Percentiles rank a stretch among this genome's conserved stretches.
Evolutionary conservation across 2,797 vertebrate species (phyloP).

Genomic region (Notolabrus celidotus): DNA sequence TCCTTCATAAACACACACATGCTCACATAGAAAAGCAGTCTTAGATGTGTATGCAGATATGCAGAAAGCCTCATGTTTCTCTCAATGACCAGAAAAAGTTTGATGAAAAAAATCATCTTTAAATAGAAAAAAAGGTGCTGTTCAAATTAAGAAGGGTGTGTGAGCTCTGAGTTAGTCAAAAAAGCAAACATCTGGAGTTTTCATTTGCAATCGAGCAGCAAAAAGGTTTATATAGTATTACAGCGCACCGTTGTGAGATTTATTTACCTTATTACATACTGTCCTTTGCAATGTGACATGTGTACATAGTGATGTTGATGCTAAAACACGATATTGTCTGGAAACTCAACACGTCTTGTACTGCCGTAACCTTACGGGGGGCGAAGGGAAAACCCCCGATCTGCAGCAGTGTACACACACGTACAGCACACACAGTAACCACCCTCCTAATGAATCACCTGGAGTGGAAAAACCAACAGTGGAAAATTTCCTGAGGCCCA

Average conservation of each 20-base stretch:
- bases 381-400: slow-evolving; percentile 50
- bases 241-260: not conserved
- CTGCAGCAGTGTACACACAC: slow-evolving; percentile 45
- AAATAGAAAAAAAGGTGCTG: not conserved
- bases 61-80: not conserved
- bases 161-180: not conserved
- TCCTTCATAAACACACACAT: slow-evolving; percentile 21
- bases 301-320: slow-evolving; percentile 1
- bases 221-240: slow-evolving; percentile 2
- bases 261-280: slow-evolving; percentile 6
- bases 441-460: slow-evolving; percentile 84
- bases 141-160: not conserved
- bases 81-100: not conserved
- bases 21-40: slow-evolving; percentile 19
- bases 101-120: not conserved
- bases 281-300: slow-evolving; percentile 10
- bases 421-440: slow-evolving; percentile 64
- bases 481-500: slow-evolving; percentile 83
- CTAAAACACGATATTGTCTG: slow-evolving; percentile 21
- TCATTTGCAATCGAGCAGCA: slow-evolving; percentile 6
- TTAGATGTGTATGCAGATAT: slow-evolving; percentile 2
- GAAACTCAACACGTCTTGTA: slow-evolving; percentile 28
- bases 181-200: not conserved
- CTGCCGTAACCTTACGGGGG: not conserved
- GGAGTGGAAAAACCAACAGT: slow-evolving; percentile 88